Evolutionary conservation across 2,888 invertebrate species (phyloP), one percentile per base, ranked within the genome.

Genomic region (Pammene fasciana): DNA sequence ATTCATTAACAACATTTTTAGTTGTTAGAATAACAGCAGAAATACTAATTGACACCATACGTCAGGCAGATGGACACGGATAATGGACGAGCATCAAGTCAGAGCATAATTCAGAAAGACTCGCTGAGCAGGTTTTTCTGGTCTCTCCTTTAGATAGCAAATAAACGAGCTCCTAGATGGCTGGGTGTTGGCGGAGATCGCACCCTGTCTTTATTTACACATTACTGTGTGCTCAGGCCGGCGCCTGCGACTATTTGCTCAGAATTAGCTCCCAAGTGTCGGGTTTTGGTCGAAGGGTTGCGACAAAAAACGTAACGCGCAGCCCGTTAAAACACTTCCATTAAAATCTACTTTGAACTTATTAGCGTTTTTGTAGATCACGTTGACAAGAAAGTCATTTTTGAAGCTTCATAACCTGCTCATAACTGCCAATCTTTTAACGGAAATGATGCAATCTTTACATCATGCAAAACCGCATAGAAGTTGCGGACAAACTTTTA

Each of bases 121-220:
- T 54, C 52, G 52, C 18, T 9, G 41, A 65, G 65, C 70, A 41
- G 65, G 70, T 70, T 60, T 54, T 38, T 54, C 70, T 55, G 70
- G 70, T 70, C 60, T 4, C 34, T 52, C 16, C 50, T 68, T 56
- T 56, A 56, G 46, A 62, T 67, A 68, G 68, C 65, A 70, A 70
- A 70, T 65, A 70, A 65, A 65, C 64, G 52, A 68, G 60, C 55
- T 54, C 45, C 64, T 68, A 68, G 70, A 65, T 50, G 60, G 61
- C 36, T 55, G 61, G 52, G 62, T 59, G 67, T 56, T 45, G 50
- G 48, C 71, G 72, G 61, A 70, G 73, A 72, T 72, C 72, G 72
- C 77, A 79, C 79, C 83, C 85, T 78, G 81, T 87, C 75, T 83
- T 89, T 89, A 89, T 88, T 86, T 87, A 85, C 84, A 82, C 86